Evolutionary conservation across 1,140 invertebrate genomes (phyloP).

Genomic region (Pseudobourletiella spinata): DNA sequence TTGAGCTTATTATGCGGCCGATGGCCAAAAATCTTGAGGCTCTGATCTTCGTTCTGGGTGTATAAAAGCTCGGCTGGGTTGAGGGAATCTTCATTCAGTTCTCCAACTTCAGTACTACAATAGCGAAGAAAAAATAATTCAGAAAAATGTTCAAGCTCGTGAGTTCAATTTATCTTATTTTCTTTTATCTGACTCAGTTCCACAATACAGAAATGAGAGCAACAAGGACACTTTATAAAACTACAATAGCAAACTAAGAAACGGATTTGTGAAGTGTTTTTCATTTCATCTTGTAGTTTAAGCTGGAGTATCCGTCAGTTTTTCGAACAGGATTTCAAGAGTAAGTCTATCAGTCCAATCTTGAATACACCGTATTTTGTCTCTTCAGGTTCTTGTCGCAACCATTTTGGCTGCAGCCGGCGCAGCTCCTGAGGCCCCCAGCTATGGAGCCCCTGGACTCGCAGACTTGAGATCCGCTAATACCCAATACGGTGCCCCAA

Average conservation of each 20-base stretch:
- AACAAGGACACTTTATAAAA: too few species aligned
- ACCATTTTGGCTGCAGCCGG: background rate
- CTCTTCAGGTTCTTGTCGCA: background rate
- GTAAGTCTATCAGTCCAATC: too few species aligned
- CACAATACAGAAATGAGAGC: too few species aligned
- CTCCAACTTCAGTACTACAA: background rate
- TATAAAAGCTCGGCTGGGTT: background rate
- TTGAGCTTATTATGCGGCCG: background rate
- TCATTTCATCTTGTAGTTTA: too few species aligned
- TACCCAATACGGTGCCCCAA: too few species aligned
- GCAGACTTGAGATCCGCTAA: too few species aligned
- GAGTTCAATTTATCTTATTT: background rate
- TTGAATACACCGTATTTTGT: too few species aligned
- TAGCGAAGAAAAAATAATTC: background rate
- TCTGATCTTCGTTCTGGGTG: background rate
- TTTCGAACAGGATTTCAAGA: too few species aligned
- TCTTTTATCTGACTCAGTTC: too few species aligned
- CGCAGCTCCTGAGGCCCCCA: background rate
- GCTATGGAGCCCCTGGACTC: background rate
- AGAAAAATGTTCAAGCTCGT: background rate
- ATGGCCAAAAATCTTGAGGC: background rate
- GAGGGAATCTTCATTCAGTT: background rate
- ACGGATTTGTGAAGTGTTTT: too few species aligned
- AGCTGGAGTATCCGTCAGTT: too few species aligned
- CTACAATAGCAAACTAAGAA: too few species aligned